phyloP scores from a whole-genome alignment of 2,888 invertebrate species.

The Reticulitermes lucifugus region DNA sequence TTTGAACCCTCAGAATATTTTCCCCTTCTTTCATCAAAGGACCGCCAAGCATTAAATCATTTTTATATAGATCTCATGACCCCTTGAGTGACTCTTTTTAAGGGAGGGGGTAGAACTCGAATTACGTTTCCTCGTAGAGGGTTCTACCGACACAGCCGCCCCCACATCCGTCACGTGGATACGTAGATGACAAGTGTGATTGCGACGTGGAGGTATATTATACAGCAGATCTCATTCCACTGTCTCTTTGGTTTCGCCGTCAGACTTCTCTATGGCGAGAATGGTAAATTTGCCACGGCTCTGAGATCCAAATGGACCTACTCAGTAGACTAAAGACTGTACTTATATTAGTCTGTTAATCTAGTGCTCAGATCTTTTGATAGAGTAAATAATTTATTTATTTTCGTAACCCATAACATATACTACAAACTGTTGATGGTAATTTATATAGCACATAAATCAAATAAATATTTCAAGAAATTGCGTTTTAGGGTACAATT shows the following conservation, averaged over 20 bases:
- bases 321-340: no score
- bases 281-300: not conserved
- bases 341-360: no score
- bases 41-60: not conserved
- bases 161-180: slow-evolving; percentile 30
- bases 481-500: no score
- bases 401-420: no score
- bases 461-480: no score
- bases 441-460: no score
- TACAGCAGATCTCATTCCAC: not conserved
- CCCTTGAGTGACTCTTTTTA: no score
- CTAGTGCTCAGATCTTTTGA: no score
- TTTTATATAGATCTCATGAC: slow-evolving; percentile 4
- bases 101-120: no score
- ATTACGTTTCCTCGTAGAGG: no score
- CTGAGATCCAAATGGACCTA: not conserved
- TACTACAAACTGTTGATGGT: no score
- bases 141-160: slow-evolving; percentile 8
- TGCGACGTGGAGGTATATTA: slow-evolving; percentile 19
- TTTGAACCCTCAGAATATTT: not conserved
- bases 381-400: no score
- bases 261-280: not conserved
- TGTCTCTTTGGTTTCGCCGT: slow-evolving; percentile 3
- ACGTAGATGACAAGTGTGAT: slow-evolving; percentile 30
- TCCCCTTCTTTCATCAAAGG: slow-evolving; percentile 1